A percentile compares a stretch with the other conserved stretches of the same genome.
Conservation (phyloP, 2,888 invertebrate genomes). For the Pristionchus maxplancki region DNA sequence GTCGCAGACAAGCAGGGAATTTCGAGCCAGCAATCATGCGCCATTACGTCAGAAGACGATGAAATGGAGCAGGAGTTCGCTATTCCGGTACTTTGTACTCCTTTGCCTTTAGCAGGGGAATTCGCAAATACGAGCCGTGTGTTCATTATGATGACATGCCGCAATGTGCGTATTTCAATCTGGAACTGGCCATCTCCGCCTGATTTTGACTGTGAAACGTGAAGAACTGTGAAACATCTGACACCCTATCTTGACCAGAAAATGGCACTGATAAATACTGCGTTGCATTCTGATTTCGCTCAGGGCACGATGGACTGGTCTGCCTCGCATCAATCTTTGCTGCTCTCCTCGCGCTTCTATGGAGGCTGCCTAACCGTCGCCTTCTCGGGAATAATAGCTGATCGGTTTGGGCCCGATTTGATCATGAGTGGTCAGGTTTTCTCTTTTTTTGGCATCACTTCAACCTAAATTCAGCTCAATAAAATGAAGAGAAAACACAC, state of each 20-base stretch:
- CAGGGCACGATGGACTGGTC: constrained; percentile 67
- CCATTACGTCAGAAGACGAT: too few relatives aligned
- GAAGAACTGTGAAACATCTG: too few relatives aligned
- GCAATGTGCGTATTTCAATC: too few relatives aligned
- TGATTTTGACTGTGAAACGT: too few relatives aligned
- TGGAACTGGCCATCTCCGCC: too few relatives aligned
- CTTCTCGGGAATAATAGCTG: constrained; percentile 65
- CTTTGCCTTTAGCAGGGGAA: too few relatives aligned
- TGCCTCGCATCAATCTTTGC: constrained; percentile 62
- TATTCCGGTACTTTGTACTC: neutral
- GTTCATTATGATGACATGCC: too few relatives aligned
- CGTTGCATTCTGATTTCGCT: too few relatives aligned
- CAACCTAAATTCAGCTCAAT: neutral
- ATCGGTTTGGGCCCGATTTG: constrained; percentile 66
- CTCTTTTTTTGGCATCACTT: neutral
- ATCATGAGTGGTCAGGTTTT: constrained; percentile 57
- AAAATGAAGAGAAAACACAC: neutral
- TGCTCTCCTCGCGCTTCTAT: constrained; percentile 68
- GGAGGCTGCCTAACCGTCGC: constrained; percentile 64
- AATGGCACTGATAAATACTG: too few relatives aligned
- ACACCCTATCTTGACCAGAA: too few relatives aligned
- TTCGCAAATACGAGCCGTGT: too few relatives aligned
- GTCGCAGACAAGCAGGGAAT: neutral
- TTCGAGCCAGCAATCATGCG: too few relatives aligned
- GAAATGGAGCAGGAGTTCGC: neutral